Evolutionary conservation across 2,113 vertebrate genomes (phyloP), one percentile per base, ranked within the genome.

Genomic region (Pontoporia blainvillei): DNA sequence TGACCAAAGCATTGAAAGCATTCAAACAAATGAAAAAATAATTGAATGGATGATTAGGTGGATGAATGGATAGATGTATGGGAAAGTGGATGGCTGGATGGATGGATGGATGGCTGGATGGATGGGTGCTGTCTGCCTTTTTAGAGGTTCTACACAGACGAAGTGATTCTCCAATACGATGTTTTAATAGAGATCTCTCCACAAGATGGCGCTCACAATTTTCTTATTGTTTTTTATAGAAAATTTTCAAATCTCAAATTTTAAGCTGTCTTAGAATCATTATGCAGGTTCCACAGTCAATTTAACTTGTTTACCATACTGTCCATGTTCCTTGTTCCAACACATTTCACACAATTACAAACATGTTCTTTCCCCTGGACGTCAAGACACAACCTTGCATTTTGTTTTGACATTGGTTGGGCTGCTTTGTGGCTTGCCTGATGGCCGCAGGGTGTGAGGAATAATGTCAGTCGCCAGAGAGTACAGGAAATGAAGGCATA

Each of bases 181-280:
- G 46, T 13, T 73, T 71, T 92, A 87, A 84, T 14, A 83, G 67
- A 25, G 1, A 90, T 59, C 52, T 94, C 41, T 5, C 97, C 97
- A 98, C 95, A 94, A 97, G 96, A 89, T 95, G 97, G 97, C 81
- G 11, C 97, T 94, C 93, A 72, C 44, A 90, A 86, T 87, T 97
- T 96, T 97, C 95, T 91, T 94, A 95, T 95, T 39, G 8, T 10
- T 76, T 92, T 95, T 66, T 85, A 61, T 20, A 82, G 23, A 73
- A 66, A 87, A 21, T 14, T 27, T 86, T 94, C 83, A 83, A 71
- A 67, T 86, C 31, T 90, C 93, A 75, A 46, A 76, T 62, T 36
- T 85, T 41, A 94, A 90, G 67, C 54, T 75, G 59, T 44, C 12
- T 95, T 86, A 82, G 62, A 94, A 72, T 64, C 20, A 71, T 59